Evolutionary conservation across 1,140 invertebrate species (phyloP).

Genomic region (Meloidogyne floridensis): DNA sequence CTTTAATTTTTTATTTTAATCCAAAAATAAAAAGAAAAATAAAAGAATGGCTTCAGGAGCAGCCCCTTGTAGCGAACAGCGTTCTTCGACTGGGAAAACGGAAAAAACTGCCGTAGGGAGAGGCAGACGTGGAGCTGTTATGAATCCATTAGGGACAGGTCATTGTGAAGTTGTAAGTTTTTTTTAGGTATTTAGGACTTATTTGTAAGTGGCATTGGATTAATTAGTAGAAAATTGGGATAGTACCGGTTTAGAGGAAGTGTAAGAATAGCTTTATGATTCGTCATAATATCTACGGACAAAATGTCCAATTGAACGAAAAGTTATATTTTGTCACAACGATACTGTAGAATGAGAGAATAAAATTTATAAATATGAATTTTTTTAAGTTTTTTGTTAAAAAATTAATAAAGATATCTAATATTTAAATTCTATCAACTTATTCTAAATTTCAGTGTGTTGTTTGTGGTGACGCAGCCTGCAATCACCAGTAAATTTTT

Average conservation of each 20-base stretch:
- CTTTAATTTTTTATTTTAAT: not conserved
- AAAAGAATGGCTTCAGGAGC: conserved; percentile 36
- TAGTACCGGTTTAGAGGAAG: not conserved
- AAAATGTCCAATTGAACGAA: not conserved
- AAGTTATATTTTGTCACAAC: not conserved
- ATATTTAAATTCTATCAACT: no score
- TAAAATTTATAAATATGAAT: not conserved
- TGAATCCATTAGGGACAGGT: not conserved
- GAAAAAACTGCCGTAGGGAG: conserved; percentile 18
- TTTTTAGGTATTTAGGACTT: not conserved
- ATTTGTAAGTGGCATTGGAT: no score
- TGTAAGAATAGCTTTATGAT: not conserved
- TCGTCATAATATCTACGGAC: not conserved
- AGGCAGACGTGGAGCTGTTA: conserved; percentile 11
- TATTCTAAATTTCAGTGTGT: conserved; percentile 53
- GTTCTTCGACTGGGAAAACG: conserved; percentile 21
- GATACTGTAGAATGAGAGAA: not conserved
- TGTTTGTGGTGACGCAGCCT: conserved; percentile 60
- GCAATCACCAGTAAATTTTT: conserved; percentile 48
- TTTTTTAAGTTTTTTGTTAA: no score
- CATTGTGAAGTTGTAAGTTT: conserved; percentile 30
- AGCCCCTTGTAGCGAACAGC: conserved; percentile 35
- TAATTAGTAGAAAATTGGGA: no score
- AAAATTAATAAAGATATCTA: no score
- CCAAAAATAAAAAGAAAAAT: conserved; percentile 10